These are phyloP conservation scores for Thysanoteuthis rhombus DNA, from an alignment of 2,888 invertebrate genomes.

Conservation along the genomic window DNA sequence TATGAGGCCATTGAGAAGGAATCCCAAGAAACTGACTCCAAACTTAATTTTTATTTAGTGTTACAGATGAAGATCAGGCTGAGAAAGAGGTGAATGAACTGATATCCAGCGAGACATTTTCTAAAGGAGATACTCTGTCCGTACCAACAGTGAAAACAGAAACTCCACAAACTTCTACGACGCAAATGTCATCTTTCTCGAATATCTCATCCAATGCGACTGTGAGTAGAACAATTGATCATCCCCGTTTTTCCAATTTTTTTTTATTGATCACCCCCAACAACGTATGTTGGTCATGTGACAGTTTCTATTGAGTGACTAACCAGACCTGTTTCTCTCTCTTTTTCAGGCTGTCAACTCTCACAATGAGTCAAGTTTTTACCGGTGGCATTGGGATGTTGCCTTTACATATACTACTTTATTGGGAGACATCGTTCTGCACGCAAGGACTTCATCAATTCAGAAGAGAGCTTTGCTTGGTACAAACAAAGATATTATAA, in stretches of 20 bases:
- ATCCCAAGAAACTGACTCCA: not conserved
- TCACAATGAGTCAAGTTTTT: slow-evolving; percentile 25
- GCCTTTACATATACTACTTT: slow-evolving; percentile 62
- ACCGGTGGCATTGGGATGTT: slow-evolving; percentile 67
- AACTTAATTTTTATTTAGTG: not conserved
- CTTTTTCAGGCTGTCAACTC: not conserved
- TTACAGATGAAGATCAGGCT: not conserved
- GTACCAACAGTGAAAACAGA: not conserved
- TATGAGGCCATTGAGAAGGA: too few relatives aligned
- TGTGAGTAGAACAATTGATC: not conserved
- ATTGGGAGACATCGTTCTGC: slow-evolving; percentile 61
- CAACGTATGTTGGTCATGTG: too few relatives aligned
- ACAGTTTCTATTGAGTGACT: too few relatives aligned
- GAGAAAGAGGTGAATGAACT: slow-evolving; percentile 31
- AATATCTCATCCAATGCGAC: not conserved
- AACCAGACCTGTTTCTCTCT: too few relatives aligned
- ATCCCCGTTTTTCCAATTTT: too few relatives aligned
- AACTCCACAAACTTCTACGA: not conserved
- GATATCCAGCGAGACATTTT: not conserved
- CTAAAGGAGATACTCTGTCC: not conserved
- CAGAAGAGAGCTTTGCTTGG: slow-evolving; percentile 65
- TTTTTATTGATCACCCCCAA: too few relatives aligned
- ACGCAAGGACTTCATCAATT: slow-evolving; percentile 59
- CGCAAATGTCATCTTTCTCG: not conserved
- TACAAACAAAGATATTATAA: slow-evolving; percentile 46